phyloP scores from a whole-genome alignment of 2,113 vertebrate species.

The Acinonyx jubatus region DNA sequence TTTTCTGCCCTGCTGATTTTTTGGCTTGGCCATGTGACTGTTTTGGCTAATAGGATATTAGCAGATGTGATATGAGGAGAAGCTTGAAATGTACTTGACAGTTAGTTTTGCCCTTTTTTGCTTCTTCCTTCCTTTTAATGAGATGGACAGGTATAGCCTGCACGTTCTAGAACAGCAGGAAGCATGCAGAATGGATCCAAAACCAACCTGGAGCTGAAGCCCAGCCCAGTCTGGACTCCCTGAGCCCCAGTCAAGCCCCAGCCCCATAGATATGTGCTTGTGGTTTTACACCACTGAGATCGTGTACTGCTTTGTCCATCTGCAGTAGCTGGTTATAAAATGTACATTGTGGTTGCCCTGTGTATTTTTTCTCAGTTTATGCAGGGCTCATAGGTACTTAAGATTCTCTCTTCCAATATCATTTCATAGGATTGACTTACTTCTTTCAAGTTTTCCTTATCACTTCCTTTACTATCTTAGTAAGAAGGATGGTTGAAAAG shows the following conservation, averaged over 20 bases:
- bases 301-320: background rate
- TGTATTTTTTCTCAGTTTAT: background rate
- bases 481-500: background rate
- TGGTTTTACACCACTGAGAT: background rate
- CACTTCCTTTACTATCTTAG: background rate
- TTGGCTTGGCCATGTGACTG: background rate
- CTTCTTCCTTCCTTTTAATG: background rate
- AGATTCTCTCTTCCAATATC: background rate
- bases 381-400: background rate
- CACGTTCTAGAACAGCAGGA: background rate
- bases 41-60: background rate
- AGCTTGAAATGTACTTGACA: background rate
- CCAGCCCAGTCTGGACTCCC: background rate
- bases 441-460: background rate
- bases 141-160: background rate
- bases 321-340: too few species aligned
- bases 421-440: background rate
- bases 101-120: background rate
- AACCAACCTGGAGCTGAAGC: background rate
- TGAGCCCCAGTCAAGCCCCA: background rate
- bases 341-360: background rate
- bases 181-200: background rate
- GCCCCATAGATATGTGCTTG: fast-evolving
- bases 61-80: background rate
- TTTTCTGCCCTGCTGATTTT: background rate